Evolutionary conservation across 64 coral and sea anemone genomes (phyloP).

Genomic region (Acropora tenuis): DNA sequence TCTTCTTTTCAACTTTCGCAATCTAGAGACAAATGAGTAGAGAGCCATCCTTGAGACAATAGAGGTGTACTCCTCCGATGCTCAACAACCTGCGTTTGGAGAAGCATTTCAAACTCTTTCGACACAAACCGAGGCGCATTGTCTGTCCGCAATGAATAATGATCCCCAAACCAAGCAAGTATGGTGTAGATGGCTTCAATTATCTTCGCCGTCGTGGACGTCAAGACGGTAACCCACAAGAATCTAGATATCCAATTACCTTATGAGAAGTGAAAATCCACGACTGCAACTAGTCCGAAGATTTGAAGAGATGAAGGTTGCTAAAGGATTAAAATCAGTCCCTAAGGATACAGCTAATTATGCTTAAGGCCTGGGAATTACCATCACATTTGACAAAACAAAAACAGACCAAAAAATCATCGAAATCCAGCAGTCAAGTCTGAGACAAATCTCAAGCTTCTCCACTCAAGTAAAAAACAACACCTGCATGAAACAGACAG

Average conservation of each 20-base stretch:
- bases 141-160: conserved; percentile 27
- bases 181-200: background rate
- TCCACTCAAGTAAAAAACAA: too few species aligned
- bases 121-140: conserved; percentile 34
- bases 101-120: conserved; percentile 15
- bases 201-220: background rate
- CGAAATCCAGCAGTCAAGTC: too few species aligned
- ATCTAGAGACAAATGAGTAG: background rate
- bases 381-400: too few species aligned
- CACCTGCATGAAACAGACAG: too few species aligned
- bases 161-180: conserved; percentile 37
- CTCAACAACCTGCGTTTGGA: background rate
- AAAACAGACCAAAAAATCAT: too few species aligned
- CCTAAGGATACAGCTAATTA: too few species aligned
- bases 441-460: too few species aligned
- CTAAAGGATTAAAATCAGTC: too few species aligned
- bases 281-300: too few species aligned
- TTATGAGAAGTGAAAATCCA: too few species aligned
- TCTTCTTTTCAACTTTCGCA: background rate
- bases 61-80: background rate
- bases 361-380: too few species aligned
- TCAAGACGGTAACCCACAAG: background rate
- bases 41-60: background rate
- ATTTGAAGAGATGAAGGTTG: too few species aligned
- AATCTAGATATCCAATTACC: background rate